Evolutionary conservation across 2,797 vertebrate genomes (phyloP).

Genomic region (Apogon hyalosoma): DNA sequence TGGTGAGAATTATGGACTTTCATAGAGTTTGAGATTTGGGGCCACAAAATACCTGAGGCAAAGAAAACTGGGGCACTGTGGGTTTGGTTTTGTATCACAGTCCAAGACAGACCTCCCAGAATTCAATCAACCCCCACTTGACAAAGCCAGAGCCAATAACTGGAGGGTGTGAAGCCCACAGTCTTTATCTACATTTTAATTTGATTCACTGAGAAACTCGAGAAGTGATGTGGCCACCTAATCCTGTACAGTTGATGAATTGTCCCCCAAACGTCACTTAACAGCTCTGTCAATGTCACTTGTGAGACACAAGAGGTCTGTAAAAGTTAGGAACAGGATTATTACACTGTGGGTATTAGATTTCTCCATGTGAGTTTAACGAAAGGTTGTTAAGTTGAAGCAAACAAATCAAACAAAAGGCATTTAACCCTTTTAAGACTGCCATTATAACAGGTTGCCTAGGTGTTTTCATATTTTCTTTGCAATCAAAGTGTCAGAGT

Average conservation of each 20-base stretch:
- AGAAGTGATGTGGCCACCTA: conserved; percentile 42
- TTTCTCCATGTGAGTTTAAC: neutral
- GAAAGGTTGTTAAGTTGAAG: neutral
- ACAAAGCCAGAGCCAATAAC: conserved; percentile 64
- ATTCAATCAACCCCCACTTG: conserved; percentile 65
- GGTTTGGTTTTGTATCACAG: conserved; percentile 40
- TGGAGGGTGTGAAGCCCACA: conserved; percentile 52
- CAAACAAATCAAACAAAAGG: neutral
- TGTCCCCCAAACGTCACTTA: conserved; percentile 29
- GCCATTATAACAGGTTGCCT: too few species aligned
- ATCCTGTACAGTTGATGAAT: conserved; percentile 65
- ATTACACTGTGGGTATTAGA: conserved; percentile 13
- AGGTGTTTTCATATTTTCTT: too few species aligned
- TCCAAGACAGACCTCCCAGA: conserved; percentile 41
- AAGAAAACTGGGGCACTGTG: conserved; percentile 59
- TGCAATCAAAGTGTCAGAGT: too few species aligned
- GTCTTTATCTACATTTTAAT: conserved; percentile 75
- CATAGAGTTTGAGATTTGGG: conserved; percentile 31
- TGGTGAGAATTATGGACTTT: neutral
- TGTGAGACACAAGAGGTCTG: conserved; percentile 22
- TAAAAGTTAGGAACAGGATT: conserved; percentile 19
- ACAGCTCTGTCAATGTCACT: conserved; percentile 49
- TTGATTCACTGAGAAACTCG: conserved; percentile 61
- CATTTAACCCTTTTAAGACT: too few species aligned
- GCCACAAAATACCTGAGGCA: conserved; percentile 48